Conservation (phyloP, 2,888 invertebrate genomes). For the Portevinia maculata region DNA sequence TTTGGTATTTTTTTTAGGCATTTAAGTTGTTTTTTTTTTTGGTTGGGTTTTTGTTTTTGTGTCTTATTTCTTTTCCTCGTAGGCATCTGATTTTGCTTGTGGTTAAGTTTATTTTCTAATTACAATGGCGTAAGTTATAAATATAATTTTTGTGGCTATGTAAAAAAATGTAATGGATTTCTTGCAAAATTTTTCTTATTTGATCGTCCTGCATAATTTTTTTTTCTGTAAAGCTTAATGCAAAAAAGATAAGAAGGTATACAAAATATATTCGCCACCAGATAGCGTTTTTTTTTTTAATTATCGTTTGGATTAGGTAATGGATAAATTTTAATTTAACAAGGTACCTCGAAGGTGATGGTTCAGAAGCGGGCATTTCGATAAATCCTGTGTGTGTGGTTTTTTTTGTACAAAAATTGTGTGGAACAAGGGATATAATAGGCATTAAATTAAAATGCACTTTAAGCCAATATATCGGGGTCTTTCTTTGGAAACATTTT, state of each 20-base stretch:
- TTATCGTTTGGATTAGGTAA: conserved; percentile 3
- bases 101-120: conserved; percentile 48
- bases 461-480: conserved; percentile 24
- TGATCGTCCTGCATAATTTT: conserved; percentile 71
- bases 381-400: conserved; percentile 6
- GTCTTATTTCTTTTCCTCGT: conserved; percentile 38
- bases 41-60: conserved; percentile 34
- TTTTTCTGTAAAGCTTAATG: conserved; percentile 66
- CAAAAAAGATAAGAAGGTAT: conserved; percentile 72
- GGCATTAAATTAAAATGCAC: not conserved
- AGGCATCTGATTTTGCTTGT: conserved; percentile 44
- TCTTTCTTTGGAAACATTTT: too few relatives aligned
- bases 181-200: conserved; percentile 63
- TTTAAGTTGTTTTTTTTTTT: conserved; percentile 76
- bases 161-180: conserved; percentile 71
- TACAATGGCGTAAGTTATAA: conserved; percentile 70
- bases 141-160: conserved; percentile 44
- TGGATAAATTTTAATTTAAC: conserved; percentile 50
- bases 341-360: conserved; percentile 59
- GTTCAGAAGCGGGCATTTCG: conserved; percentile 43
- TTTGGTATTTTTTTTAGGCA: conserved; percentile 70
- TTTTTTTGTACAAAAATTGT: conserved; percentile 49
- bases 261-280: conserved; percentile 74
- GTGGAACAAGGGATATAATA: conserved; percentile 18
- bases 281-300: conserved; percentile 19